A percentile compares a stretch with the other conserved stretches of the same genome.
These are phyloP conservation scores for Bimastos eiseni DNA, from an alignment of 2,888 invertebrate species.

Conservation along the genomic window DNA sequence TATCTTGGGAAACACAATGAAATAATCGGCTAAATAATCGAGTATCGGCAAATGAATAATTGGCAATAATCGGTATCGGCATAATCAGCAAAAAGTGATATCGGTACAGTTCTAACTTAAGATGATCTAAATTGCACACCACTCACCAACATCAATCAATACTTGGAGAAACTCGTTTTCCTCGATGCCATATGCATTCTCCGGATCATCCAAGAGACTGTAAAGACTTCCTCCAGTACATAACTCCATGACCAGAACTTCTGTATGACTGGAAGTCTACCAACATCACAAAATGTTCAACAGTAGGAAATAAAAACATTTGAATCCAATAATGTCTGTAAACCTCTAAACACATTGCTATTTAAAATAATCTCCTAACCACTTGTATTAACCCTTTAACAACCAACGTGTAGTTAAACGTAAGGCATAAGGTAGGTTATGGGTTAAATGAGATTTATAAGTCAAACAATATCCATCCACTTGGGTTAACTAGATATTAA, in stretches of 20 bases:
- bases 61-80: too few species aligned
- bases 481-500: neutral
- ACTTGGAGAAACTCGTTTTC: slow-evolving; percentile 88
- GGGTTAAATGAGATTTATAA: neutral
- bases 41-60: too few species aligned
- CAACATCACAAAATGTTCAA: neutral
- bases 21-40: too few species aligned
- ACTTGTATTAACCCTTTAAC: too few species aligned
- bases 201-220: slow-evolving; percentile 90
- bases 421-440: too few species aligned
- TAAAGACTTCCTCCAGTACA: slow-evolving; percentile 86
- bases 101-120: slow-evolving; percentile 89
- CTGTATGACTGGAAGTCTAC: neutral
- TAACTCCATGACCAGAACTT: slow-evolving; percentile 57
- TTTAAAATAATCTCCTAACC: neutral
- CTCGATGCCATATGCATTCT: slow-evolving; percentile 88
- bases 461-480: neutral
- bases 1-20: too few species aligned
- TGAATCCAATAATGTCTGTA: neutral
- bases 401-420: too few species aligned
- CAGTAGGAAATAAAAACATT: neutral
- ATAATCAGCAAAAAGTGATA: too few species aligned
- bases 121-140: slow-evolving; percentile 70
- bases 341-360: neutral
- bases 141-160: slow-evolving; percentile 60